Base-by-base conservation (phyloP, 2,113 vertebrate genomes). In the Nyctereutes procyonoides region DNA sequence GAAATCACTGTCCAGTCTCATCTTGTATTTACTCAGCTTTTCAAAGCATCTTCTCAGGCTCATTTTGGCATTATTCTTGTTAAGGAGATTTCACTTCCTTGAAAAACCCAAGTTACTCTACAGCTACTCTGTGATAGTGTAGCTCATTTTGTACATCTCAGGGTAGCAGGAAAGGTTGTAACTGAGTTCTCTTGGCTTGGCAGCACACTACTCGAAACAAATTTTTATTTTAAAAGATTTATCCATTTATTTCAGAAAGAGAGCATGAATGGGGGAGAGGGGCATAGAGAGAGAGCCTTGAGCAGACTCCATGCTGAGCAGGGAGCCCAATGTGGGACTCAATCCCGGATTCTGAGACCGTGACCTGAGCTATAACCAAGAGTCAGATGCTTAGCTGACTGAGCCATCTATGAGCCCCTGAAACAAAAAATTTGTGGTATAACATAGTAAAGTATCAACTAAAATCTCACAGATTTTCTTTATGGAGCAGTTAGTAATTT, bases 371-470 rank as follows among this genome's bases (percentile, higher is more conserved):
- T 17, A 8, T n/a, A 69, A 69, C 67, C 67, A 69, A 35, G 67
- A 69, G 32, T 69, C 35, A 13, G 8, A 69, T 35, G 35, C 67
- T 69, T 32, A 10, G 10, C 32, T 17, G 0, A 35, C 32, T 69
- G 67, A 69, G 67, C 32, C 32, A 69, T 32, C 67, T 8, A 19
- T 8, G 32, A n/a, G 32, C 16, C 67, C 67, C 67, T 94, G 93
- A 95, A 90, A 88, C 60, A 95, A 15, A 79, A 93, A 90, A 73
- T n/a, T 19, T 62, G 24, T 92, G 79, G 60, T 79, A 48, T 48
- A 15, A 51, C 55, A 77, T 51, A 87, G 3, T 13, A 0, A 71
- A 62, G 32, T 43, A 56, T 91, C 43, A 51, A 10, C 89, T 90
- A 24, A 20, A 79, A n/a, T 71, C 17, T 53, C 35, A 84, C 62